A percentile compares a stretch with the other conserved stretches of the same genome.
phyloP scores from a whole-genome alignment of 2,888 invertebrate genomes.

The Netelia melanura region DNA sequence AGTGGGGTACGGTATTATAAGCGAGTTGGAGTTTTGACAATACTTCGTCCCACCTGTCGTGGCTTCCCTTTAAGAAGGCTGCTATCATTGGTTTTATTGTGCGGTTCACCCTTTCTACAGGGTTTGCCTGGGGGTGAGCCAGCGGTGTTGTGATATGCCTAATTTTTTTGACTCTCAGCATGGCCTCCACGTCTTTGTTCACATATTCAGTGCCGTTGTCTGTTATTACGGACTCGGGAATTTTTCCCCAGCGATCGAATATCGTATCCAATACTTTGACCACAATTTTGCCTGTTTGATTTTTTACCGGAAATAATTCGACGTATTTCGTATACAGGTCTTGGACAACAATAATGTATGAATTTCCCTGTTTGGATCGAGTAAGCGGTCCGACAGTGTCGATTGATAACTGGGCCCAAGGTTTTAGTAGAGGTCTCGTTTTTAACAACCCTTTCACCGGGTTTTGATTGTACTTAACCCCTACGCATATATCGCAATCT shows the following conservation, averaged over 20 bases:
- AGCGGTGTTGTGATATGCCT: no score
- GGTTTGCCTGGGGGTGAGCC: no score
- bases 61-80: constrained; percentile 44
- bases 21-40: constrained; percentile 50
- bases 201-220: constrained; percentile 54
- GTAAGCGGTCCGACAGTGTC: constrained; percentile 50
- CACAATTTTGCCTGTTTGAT: constrained; percentile 31
- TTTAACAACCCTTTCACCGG: constrained; percentile 25
- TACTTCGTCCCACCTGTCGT: constrained; percentile 55
- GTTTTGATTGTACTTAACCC: constrained; percentile 54
- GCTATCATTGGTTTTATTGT: constrained; percentile 59
- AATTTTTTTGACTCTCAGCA: constrained; percentile 1
- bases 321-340: constrained; percentile 58
- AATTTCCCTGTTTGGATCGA: constrained; percentile 49
- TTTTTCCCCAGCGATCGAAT: constrained; percentile 51
- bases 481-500: constrained; percentile 52
- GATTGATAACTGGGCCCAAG: constrained; percentile 56
- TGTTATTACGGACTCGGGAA: constrained; percentile 49
- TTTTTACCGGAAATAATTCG: constrained; percentile 47
- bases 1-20: no score
- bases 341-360: constrained; percentile 47
- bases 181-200: constrained; percentile 56
- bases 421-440: constrained; percentile 41
- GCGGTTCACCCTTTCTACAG: not conserved
- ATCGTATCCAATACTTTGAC: constrained; percentile 25